Base-by-base conservation (phyloP, 2,797 vertebrate genomes). In the Mastacembelus armatus region DNA sequence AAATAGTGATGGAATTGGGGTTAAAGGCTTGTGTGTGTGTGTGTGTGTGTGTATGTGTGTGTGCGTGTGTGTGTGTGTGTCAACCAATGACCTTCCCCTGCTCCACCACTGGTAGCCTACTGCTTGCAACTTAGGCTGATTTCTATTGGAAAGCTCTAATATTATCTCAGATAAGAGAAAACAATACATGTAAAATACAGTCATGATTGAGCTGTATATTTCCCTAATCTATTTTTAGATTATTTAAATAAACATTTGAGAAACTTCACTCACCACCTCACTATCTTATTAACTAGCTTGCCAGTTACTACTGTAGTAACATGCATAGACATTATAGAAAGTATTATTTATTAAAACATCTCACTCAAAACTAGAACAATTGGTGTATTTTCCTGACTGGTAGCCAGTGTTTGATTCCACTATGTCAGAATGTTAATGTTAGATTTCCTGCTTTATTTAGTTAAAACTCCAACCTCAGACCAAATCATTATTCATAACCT, bases 81-180 rank as follows among this genome's bases (percentile, higher is more conserved):
- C 11, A 49, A 29, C 18, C 55, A 35, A 74, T 65, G 58, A 72
- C 75, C 70, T n/a, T 81, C 59, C 49, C 16, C 10, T 7, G 24
- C 24, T 22, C 44, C 18, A 61, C 69, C 64, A 32, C 36, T 32
- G 44, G n/a, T n/a, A n/a, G n/a, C n/a, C n/a, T 33, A 38, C 67
- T 58, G 58, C 21, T 30, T 8, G 32, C 29, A 52, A 35, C 62
- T 11, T 18, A 71, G 43, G 38, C 51, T 48, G 32, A 77, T 73
- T 85, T 83, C 55, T 44, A 68, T 81, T 29, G 63, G 61, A 77
- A 85, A 79, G 74, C 62, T 65, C 56, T 64, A 50, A 71, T 66
- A 60, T 59, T 48, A 39, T 60, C 29, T 65, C 48, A 57, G 69
- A 38, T 30, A 10, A 29, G 73, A 42, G 79, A 77, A 71, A 35